Base-by-base conservation (phyloP, 2,797 vertebrate genomes). In the Mormyrops attenuatus region DNA sequence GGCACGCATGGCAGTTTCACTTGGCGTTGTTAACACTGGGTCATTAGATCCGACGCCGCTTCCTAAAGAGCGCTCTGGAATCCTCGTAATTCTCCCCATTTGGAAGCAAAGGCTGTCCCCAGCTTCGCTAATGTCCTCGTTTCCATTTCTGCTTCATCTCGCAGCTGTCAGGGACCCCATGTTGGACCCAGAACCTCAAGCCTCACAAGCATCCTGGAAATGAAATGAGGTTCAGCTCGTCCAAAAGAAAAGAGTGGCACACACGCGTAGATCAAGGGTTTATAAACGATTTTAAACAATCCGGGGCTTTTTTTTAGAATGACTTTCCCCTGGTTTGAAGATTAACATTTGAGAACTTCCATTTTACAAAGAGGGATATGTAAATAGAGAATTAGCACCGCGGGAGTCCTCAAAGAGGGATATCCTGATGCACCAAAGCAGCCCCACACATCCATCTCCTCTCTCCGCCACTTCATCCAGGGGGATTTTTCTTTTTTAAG, bases 311-410 rank as follows among this genome's bases (percentile, higher is more conserved):
- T 49, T 50, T 5, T 84, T 41, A 84, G 47, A 50, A 84, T 22
- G 41, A 47, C 94, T 94, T 94, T 91, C 91, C 92, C 93, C 92
- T 93, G 91, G 92, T 95, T 94, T 95, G 94, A 94, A 94, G 94
- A 95, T 95, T 95, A 95, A 95, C 94, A 95, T 95, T 94, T 95
- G 94, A 91, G 94, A 93, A 95, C 95, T 95, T 95, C 95, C 93
- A 95, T 95, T 77, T 95, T 93, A 94, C 92, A 88, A 94, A 95
- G 94, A 94, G 91, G 91, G 94, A 94, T 96, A 95, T 95, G 95
- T 94, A 95, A 95, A 95, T 96, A 93, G 96, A 95, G 93, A 91
- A 90, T 88, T 91, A 86, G 89, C 93, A 93, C 93, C 93, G 93
- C 93, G 92, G 94, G 95, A 94, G 94, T 93, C 92, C 88, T 84